Evolutionary conservation across 2,888 invertebrate species (phyloP).

Genomic region (Oscheius onirici): DNA sequence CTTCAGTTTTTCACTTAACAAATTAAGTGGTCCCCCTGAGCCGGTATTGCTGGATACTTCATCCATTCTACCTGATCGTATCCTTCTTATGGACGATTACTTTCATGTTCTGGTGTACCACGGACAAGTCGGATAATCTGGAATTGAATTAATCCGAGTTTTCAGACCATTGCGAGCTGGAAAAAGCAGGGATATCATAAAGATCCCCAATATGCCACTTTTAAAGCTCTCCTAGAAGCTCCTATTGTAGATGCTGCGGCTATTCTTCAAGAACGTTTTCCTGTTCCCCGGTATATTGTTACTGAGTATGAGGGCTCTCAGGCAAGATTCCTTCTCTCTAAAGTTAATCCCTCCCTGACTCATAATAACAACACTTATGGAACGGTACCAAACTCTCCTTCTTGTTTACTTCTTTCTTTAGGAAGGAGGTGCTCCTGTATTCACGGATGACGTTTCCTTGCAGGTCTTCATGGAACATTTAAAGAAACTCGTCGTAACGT

Average conservation of each 20-base stretch:
- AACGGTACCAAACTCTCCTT: neutral
- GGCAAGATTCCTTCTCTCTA: constrained; percentile 78
- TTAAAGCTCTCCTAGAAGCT: constrained; percentile 92
- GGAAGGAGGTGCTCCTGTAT: constrained; percentile 94
- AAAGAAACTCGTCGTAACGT: constrained; percentile 95
- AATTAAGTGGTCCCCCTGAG: constrained; percentile 70
- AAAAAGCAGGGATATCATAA: constrained; percentile 92
- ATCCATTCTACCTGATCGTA: constrained; percentile 94
- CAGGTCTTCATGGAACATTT: constrained; percentile 99
- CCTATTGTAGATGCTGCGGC: constrained; percentile 77
- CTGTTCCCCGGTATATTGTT: constrained; percentile 97
- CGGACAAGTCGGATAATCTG: constrained; percentile 75
- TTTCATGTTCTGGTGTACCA: constrained; percentile 99
- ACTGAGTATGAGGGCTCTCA: constrained; percentile 85
- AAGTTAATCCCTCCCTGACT: constrained; percentile 99
- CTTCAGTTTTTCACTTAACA: neutral
- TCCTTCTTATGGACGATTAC: constrained; percentile 98
- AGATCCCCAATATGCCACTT: constrained; percentile 95
- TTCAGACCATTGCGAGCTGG: constrained; percentile 95
- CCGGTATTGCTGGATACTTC: constrained; percentile 96
- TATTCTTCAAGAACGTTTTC: constrained; percentile 93
- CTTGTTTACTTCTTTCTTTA: constrained; percentile 74
- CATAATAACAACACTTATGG: constrained; percentile 82
- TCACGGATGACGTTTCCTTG: constrained; percentile 97
- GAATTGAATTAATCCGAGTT: neutral